Evolutionary conservation across 2,113 vertebrate genomes (phyloP), one percentile per base, ranked within the genome.

Genomic region (Rhodinocichla rosea): DNA sequence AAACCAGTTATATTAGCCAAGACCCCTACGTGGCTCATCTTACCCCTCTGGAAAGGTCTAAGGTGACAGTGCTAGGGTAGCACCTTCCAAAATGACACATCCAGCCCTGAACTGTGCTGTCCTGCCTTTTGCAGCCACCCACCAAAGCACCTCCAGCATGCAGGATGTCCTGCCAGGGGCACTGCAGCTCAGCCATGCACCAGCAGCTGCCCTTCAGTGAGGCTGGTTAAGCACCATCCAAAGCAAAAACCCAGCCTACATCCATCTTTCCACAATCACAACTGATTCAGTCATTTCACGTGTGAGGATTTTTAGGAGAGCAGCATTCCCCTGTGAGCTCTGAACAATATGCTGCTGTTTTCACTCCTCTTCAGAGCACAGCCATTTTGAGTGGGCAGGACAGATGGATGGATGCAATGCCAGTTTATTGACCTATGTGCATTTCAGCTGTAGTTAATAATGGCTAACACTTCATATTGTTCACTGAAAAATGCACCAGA

Each of bases 211-310:
- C 67, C 40, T 64, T 44, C 22, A 1, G 32, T 9, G n/a, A 88
- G 24, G 4, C 7, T 16, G 6, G 17, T 63, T 55, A 67, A 57
- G 60, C 8, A 35, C 5, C 8, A 52, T 7, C 24, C 63, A 52
- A 67, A 82, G 33, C 56, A 26, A 47, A 62, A 70, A 24, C 4
- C 5, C 45, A 47, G 64, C 37, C 60, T 35, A 42, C 56, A 32
- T 21, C 35, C 7, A 3, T 10, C 71, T 79, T 83, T 33, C 42
- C 59, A 64, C 27, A 22, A 8, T 23, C 52, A 69, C 44, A 63
- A 42, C 23, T 18, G 5, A 69, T 27, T 24, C 0, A 0, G 55
- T 42, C 86, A 86, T 35, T 0, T 0, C 53, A 81, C 1, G 4
- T 3, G 2, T 1, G 3, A 70, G 18, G 24, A 44, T 87, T 91